Base-by-base conservation (phyloP, 2,113 vertebrate species). In the Colossoma macropomum region DNA sequence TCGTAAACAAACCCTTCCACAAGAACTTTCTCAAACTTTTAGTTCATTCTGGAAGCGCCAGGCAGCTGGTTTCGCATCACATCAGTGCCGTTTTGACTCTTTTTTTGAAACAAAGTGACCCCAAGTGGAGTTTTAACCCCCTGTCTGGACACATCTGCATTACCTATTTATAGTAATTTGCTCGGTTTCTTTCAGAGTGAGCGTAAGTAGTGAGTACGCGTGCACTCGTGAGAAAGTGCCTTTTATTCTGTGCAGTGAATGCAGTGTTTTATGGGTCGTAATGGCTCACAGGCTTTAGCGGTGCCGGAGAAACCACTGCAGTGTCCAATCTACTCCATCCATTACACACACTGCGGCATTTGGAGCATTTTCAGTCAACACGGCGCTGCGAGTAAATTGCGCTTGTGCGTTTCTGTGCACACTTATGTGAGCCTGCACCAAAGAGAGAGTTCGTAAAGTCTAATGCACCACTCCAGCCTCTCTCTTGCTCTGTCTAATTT, bases 381-480 rank as follows among this genome's bases (percentile, higher is more conserved):
- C 45, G 66, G 73, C 62, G 23, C 66, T 19, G 65, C 21, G 85
- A 73, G 74, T 50, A 84, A 84, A 86, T 81, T 77, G 34, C 28
- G 21, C 73, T 74, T 68, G 60, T 78, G 62, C 77, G 60, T 76
- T 69, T 62, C 19, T 50, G 75, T 69, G 30, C 52, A 34, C 59
- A 62, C 59, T 62, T 76, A 71, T 74, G 75, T 69, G 60, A 80
- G 77, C 80, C 34, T 65, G 41, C n/a, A 34, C 32, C 25, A 56
- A 56, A 62, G 68, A 74, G 16, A 73, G 34, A 54, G 45, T 38
- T 38, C 60, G 59, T 76, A 50, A 74, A 75, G 34, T 86, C 30
- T 72, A 80, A 73, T 84, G 66, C 74, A 77, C 69, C 62, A 75
- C 75, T 81, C 81, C 76, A 86, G 74, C 76, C 54, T 32, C 62